Evolutionary conservation across 2,797 vertebrate genomes (phyloP).

Genomic region (Sebastes jordani): DNA sequence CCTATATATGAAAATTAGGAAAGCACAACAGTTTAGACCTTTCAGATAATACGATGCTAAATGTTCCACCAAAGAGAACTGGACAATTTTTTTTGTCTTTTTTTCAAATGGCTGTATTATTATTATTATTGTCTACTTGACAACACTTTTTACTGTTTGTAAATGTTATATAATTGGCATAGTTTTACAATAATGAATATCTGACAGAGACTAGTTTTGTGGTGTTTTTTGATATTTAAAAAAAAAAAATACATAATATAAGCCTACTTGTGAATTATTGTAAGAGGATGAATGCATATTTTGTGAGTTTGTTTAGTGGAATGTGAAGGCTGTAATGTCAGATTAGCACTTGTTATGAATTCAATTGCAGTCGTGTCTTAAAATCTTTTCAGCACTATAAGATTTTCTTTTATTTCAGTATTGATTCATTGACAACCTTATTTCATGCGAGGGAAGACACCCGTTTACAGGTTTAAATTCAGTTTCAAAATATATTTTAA

Average conservation of each 20-base stretch:
- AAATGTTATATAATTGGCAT: constrained; percentile 80
- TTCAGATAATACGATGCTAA: constrained; percentile 14
- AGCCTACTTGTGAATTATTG: constrained; percentile 61
- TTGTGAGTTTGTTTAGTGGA: constrained; percentile 39
- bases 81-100: constrained; percentile 1
- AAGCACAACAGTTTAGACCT: not conserved
- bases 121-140: constrained; percentile 62
- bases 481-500: not conserved
- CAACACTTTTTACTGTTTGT: constrained; percentile 79
- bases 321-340: constrained; percentile 21
- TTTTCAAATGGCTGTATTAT: constrained; percentile 69
- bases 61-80: constrained; percentile 60
- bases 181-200: constrained; percentile 82
- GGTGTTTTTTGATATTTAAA: constrained; percentile 80
- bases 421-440: constrained; percentile 23
- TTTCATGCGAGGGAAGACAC: not conserved
- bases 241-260: constrained; percentile 49
- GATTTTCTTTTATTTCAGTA: constrained; percentile 24
- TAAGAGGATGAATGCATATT: constrained; percentile 47
- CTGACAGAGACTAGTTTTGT: constrained; percentile 76
- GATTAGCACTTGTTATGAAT: constrained; percentile 11
- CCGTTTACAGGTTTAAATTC: constrained; percentile 24
- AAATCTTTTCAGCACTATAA: constrained; percentile 17
- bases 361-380: constrained; percentile 17
- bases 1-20: not conserved